Base-by-base conservation (phyloP, 2,888 invertebrate species). In the Calephelis perditalis region DNA sequence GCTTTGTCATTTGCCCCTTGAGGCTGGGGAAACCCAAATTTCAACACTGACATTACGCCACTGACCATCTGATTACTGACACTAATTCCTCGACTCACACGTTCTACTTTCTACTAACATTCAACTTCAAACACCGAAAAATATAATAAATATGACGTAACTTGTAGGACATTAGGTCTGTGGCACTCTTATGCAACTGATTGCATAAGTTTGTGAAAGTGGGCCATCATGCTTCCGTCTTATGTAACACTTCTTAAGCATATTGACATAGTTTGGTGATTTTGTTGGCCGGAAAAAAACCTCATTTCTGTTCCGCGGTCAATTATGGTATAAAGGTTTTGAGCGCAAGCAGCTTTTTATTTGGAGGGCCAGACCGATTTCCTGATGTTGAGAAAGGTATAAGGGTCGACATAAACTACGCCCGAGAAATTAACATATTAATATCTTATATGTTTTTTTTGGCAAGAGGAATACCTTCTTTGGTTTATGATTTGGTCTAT, bases 141-240 rank as follows among this genome's bases (percentile, higher is more conserved):
- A 67, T 67, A 73, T 69, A 71, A 77, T 72, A 72, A 73, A 71
- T 66, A 71, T 87, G 79, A 86, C 75, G 82, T 80, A 86, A 88
- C 71, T 35, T 85, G 78, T 89, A 81, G 87, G 84, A 84, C 86
- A 88, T 86, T 85, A 74, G 89, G 89, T 88, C 86, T 85, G 68
- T 77, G 77, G 85, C 76, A 70, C 81, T 74, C 71, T 89, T 89
- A 77, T 78, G 80, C 76, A 89, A 89, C 69, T 65, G 65, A 73
- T 87, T 87, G 73, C 77, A 79, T 81, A 86, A 85, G 52, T 70
- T 73, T 71, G 81, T 81, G 89, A 89, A 89, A 89, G 89, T 86
- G 81, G 85, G 86, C 75, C 88, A 81, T 65, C 71, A 67, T 71
- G 81, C 84, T 89, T 88, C 89, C 89, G 87, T 72, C 69, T 73